phyloP scores from a whole-genome alignment of 2,797 vertebrate genomes.

The Denticeps clupeoides region DNA sequence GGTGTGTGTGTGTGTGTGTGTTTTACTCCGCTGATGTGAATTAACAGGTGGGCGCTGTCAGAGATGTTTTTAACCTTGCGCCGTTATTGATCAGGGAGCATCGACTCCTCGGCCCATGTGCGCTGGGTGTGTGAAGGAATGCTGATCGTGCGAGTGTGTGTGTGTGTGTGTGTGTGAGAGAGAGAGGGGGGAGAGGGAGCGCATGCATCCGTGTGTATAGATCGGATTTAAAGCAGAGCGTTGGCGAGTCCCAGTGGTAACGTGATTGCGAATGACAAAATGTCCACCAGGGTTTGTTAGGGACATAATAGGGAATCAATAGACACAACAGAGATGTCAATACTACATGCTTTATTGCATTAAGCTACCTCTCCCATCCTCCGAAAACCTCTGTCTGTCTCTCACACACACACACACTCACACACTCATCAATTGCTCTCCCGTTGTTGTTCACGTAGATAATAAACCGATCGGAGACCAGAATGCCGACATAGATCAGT shows the following conservation, averaged over 20 bases:
- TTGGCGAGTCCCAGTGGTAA: constrained; percentile 56
- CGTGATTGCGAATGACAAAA: constrained; percentile 73
- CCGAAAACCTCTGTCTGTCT: constrained; percentile 27
- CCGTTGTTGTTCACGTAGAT: background rate
- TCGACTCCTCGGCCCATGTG: constrained; percentile 43
- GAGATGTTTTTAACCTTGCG: constrained; percentile 61
- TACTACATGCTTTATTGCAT: constrained; percentile 74
- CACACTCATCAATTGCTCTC: background rate
- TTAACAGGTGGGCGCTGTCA: constrained; percentile 51
- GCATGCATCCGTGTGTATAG: constrained; percentile 33
- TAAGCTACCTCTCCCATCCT: constrained; percentile 57
- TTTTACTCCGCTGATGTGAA: constrained; percentile 41
- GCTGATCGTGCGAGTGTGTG: constrained; percentile 6
- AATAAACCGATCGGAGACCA: background rate
- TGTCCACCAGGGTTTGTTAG: constrained; percentile 72
- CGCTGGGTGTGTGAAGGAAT: background rate
- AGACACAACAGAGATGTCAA: constrained; percentile 75
- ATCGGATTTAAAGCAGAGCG: constrained; percentile 51
- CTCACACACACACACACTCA: constrained; percentile 7
- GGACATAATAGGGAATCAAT: constrained; percentile 75
- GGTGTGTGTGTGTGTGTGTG: constrained; percentile 12
- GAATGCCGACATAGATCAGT: too few relatives aligned
- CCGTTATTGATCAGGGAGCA: constrained; percentile 55
- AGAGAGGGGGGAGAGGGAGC: background rate
- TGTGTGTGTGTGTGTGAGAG: constrained; percentile 4